Conservation (phyloP, 2,797 vertebrate genomes). For the Argya squamiceps region DNA sequence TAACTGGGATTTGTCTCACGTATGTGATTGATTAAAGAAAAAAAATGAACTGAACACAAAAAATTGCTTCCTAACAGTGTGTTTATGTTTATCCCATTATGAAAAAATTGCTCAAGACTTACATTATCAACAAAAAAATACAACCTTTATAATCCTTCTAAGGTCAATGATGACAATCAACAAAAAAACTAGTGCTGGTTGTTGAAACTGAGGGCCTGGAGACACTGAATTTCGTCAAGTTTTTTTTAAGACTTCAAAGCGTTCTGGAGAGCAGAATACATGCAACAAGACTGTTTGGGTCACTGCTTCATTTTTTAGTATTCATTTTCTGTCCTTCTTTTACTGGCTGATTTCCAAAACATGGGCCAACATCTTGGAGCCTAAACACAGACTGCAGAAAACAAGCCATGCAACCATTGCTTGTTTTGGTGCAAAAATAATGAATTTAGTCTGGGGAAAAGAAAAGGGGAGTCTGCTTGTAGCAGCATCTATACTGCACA, state of each 20-base stretch:
- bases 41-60: neutral
- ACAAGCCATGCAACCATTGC: constrained; percentile 27
- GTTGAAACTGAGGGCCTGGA: constrained; percentile 46
- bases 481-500: neutral
- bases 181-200: constrained; percentile 29
- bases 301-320: constrained; percentile 48
- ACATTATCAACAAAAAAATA: neutral
- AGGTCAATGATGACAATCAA: neutral
- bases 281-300: constrained; percentile 51
- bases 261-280: constrained; percentile 51
- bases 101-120: neutral
- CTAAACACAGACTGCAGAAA: constrained; percentile 61
- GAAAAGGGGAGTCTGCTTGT: neutral
- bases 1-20: neutral
- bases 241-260: constrained; percentile 57
- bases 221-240: constrained; percentile 20
- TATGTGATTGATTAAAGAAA: constrained; percentile 3
- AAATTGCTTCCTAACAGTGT: neutral
- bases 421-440: constrained; percentile 58
- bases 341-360: constrained; percentile 40
- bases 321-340: constrained; percentile 62
- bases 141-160: neutral
- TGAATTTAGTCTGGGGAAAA: constrained; percentile 38
- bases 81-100: constrained; percentile 20
- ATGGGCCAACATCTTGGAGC: constrained; percentile 63